Percentiles rank a stretch among this genome's conserved stretches.
Evolutionary conservation across 2,797 vertebrate genomes (phyloP).

Genomic region (Gouania willdenowi): DNA sequence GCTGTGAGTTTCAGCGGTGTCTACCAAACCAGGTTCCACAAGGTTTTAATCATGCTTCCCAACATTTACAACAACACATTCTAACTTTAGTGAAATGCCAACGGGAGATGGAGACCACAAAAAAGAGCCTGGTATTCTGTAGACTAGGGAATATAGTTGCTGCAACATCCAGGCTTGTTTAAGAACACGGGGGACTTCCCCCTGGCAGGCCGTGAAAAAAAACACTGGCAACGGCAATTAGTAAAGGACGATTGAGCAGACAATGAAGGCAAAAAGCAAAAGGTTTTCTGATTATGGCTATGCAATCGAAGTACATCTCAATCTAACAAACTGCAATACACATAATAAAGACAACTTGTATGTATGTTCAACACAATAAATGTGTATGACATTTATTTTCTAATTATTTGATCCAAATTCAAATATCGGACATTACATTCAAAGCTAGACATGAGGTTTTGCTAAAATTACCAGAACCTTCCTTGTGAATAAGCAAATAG

Average conservation of each 20-base stretch:
- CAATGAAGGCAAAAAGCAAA: constrained; percentile 43
- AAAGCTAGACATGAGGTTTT: too few species aligned
- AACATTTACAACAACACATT: constrained; percentile 5
- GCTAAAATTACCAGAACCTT: too few species aligned
- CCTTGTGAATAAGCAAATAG: too few species aligned
- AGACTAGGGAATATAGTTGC: constrained; percentile 54
- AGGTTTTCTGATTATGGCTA: too few species aligned
- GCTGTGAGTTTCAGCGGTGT: constrained; percentile 17
- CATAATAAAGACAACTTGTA: too few species aligned
- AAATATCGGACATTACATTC: too few species aligned
- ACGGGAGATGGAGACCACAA: constrained; percentile 60
- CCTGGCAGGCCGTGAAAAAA: constrained; percentile 60
- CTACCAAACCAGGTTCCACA: constrained; percentile 24
- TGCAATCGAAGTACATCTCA: too few species aligned
- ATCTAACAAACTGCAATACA: too few species aligned
- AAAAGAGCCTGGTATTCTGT: constrained; percentile 57
- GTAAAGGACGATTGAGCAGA: constrained; percentile 18
- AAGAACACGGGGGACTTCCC: constrained; percentile 63
- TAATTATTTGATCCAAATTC: too few species aligned
- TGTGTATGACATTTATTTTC: too few species aligned
- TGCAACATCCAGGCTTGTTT: constrained; percentile 28
- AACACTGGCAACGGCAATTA: constrained; percentile 54
- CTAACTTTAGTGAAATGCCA: constrained; percentile 25
- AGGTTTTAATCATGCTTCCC: constrained; percentile 21
- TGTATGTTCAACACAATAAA: too few species aligned